Base-by-base conservation (phyloP, 2,113 vertebrate species). In the Phyllostomus hastatus region DNA sequence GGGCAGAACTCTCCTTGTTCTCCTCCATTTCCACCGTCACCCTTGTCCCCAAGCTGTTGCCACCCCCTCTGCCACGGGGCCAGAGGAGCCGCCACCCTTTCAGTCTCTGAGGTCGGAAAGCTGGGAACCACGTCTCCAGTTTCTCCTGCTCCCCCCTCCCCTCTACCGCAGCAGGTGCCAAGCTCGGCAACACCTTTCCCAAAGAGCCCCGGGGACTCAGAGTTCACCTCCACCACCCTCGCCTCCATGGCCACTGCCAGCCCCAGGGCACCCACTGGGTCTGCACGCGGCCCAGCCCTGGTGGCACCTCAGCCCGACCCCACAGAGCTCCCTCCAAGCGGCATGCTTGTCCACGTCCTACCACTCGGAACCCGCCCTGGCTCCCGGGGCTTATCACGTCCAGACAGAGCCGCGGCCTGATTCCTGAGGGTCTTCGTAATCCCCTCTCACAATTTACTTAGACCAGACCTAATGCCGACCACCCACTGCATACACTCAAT, bases 201-300 rank as follows among this genome's bases (percentile, higher is more conserved):
- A 38, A 31, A 35, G 46, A 14, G 52, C 38, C 33, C 43, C 24
- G 5, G 15, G n/a, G 33, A 6, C 50, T 92, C 11, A 35, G 7
- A 1, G 2, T 33, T 35, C 3, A 16, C 16, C 73, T 79, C 86
- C 2, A 8, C 15, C 12, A 15, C 15, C 61, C 35, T 41, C 33
- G 33, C 20, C 76, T 50, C 19, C 2, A 16, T 3, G 0, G 3
- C 31, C 43, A 59, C 22, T 26, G 4, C 10, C 26, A 46, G 43
- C 19, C 33, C 38, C 50, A 61, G 7, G 0, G 11, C 0, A 0
- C 10, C 50, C 66, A 10, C 81, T 31, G 1, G 19, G 7, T 43
- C 50, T 78, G 50, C 17, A n/a, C 10, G 0, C 22, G 22, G 12
- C 72, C 22, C 31, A 11, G 41, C 38, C 76, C 86, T n/a, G 52